phyloP scores from a whole-genome alignment of 1,140 invertebrate genomes.

The Penaeus indicus region DNA sequence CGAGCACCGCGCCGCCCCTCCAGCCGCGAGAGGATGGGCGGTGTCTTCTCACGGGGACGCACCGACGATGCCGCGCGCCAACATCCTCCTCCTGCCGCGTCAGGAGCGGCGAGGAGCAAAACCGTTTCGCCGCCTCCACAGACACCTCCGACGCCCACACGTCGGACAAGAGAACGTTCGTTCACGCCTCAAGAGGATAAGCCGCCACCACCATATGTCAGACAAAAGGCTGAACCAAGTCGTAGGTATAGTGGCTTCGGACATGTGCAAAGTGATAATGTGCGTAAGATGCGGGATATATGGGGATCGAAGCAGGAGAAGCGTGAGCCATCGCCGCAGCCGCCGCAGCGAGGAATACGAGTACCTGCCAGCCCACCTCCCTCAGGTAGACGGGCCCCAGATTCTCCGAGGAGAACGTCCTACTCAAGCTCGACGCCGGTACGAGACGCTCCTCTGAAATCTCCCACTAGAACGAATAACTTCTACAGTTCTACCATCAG shows the following conservation, averaged over 20 bases:
- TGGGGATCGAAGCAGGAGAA: slow-evolving; percentile 57
- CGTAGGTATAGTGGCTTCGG: slow-evolving; percentile 56
- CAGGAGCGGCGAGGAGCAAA: slow-evolving; percentile 12
- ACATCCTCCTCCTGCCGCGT: slow-evolving; percentile 26
- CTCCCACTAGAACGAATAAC: neutral
- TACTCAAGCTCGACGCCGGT: neutral
- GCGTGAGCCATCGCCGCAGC: slow-evolving; percentile 24
- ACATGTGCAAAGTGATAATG: slow-evolving; percentile 59
- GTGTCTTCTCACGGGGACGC: slow-evolving; percentile 60
- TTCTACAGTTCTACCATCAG: slow-evolving; percentile 43
- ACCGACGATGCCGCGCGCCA: slow-evolving; percentile 18
- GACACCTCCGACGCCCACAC: slow-evolving; percentile 32
- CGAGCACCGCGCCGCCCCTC: slow-evolving; percentile 41
- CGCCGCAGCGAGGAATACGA: neutral
- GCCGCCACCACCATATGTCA: slow-evolving; percentile 52
- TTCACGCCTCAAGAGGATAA: slow-evolving; percentile 31
- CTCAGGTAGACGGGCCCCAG: neutral
- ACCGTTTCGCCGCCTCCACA: neutral
- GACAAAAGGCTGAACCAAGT: slow-evolving; percentile 31
- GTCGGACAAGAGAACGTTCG: slow-evolving; percentile 25
- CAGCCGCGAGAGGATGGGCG: slow-evolving; percentile 59
- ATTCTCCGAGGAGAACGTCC: slow-evolving; percentile 13
- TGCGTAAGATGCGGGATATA: slow-evolving; percentile 60
- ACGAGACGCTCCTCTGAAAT: too few relatives aligned
- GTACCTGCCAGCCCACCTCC: slow-evolving; percentile 11